These are phyloP conservation scores for Adelphocoris suturalis DNA, from an alignment of 2,888 invertebrate genomes.

Conservation along the genomic window DNA sequence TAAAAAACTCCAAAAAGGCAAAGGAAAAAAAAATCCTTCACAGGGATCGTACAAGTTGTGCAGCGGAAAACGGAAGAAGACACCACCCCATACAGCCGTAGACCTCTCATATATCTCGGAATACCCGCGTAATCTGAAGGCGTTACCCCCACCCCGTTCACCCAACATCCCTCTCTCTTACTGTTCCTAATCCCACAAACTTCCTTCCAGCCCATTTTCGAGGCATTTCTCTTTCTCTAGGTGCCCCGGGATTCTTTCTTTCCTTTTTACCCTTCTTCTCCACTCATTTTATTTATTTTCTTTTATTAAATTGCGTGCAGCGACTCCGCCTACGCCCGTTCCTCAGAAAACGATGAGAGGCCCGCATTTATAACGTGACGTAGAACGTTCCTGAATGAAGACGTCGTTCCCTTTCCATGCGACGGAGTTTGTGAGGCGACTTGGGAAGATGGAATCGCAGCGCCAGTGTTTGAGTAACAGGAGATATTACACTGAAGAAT, in stretches of 20 bases:
- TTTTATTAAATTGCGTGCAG: conserved; percentile 14
- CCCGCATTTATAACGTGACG: background rate
- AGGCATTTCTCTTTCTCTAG: conserved; percentile 24
- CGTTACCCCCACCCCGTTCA: conserved; percentile 11
- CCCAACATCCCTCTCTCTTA: background rate
- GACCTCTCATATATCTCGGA: conserved; percentile 50
- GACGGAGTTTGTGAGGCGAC: background rate
- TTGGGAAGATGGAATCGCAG: background rate
- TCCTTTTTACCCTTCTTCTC: background rate
- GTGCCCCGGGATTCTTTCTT: background rate
- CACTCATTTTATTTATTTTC: background rate
- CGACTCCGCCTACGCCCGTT: background rate
- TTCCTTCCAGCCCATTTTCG: conserved; percentile 39
- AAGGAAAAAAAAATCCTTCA: background rate
- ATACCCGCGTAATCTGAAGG: conserved; percentile 51
- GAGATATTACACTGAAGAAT: too few species aligned
- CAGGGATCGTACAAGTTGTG: conserved; percentile 24
- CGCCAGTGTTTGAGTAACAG: too few species aligned
- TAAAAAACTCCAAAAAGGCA: background rate
- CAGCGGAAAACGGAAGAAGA: conserved; percentile 42
- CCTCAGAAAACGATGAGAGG: background rate
- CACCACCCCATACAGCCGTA: conserved; percentile 8
- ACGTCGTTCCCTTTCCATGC: background rate
- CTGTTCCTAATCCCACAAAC: conserved; percentile 27
- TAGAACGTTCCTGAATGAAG: background rate